These are phyloP conservation scores for Parauchenoglanis punctatus DNA, from an alignment of 2,797 vertebrate genomes.

Conservation along the genomic window DNA sequence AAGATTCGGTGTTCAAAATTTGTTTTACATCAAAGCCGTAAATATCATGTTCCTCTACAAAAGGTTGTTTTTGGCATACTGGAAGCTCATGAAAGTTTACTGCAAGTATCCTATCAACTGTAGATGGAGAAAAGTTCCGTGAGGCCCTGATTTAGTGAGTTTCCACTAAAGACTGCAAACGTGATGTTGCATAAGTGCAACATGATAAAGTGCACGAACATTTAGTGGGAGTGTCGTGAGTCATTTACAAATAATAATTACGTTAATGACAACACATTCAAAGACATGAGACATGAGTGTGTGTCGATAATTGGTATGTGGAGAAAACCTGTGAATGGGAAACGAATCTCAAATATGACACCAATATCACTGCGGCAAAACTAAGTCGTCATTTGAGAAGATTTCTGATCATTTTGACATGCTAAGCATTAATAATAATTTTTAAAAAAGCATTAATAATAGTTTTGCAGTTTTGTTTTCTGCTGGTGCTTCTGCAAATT, in stretches of 20 bases:
- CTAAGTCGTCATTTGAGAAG: neutral
- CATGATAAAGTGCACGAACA: neutral
- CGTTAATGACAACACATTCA: neutral
- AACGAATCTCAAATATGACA: too few species aligned
- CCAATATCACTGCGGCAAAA: neutral
- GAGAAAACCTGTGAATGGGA: neutral
- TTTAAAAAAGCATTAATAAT: too few species aligned
- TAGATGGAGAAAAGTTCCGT: neutral
- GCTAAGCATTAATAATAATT: too few species aligned
- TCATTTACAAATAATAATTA: conserved; percentile 1
- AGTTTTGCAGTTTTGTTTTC: too few species aligned
- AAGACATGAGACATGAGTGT: neutral
- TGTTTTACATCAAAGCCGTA: neutral
- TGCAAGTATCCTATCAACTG: neutral
- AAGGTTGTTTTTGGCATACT: neutral
- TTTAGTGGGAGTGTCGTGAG: neutral
- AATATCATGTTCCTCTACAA: neutral
- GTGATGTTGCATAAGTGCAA: neutral
- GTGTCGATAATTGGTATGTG: neutral
- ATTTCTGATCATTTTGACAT: neutral
- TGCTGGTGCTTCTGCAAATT: too few species aligned
- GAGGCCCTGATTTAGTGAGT: neutral
- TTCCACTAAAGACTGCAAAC: neutral
- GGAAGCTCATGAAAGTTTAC: neutral
- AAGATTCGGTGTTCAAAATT: neutral